These are phyloP conservation scores for Xiphydria camelus DNA, from an alignment of 2,888 invertebrate genomes.

Conservation along the genomic window DNA sequence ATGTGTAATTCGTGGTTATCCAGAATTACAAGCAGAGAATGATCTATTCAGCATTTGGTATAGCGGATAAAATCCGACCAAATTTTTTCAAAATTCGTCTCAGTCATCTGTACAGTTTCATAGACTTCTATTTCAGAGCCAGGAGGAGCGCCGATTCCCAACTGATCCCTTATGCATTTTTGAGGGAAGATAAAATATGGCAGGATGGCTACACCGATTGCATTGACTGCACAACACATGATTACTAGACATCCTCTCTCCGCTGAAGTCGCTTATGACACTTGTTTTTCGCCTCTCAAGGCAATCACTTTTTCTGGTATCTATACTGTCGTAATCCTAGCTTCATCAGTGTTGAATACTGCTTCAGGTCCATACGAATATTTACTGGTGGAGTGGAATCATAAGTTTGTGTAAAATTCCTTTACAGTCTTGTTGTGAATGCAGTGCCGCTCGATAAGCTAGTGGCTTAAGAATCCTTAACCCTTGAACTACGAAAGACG, in stretches of 20 bases:
- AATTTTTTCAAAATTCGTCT: constrained; percentile 9
- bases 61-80: constrained; percentile 10
- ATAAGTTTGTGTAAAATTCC: constrained; percentile 24
- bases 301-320: constrained; percentile 34
- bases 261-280: constrained; percentile 35
- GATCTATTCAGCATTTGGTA: constrained; percentile 8
- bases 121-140: constrained; percentile 10
- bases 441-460: constrained; percentile 25
- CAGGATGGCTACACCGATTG: constrained; percentile 26
- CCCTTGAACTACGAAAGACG: too few species aligned
- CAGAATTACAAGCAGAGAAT: constrained; percentile 17
- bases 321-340: constrained; percentile 34
- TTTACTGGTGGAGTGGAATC: constrained; percentile 20
- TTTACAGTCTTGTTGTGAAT: constrained; percentile 20
- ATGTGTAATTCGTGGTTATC: constrained; percentile 32
- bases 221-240: constrained; percentile 22
- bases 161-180: constrained; percentile 1
- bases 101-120: constrained; percentile 16
- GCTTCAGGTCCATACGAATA: constrained; percentile 21
- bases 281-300: constrained; percentile 30
- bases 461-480: constrained; percentile 25
- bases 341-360: constrained; percentile 39
- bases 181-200: constrained; percentile 30
- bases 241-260: constrained; percentile 37
- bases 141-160: constrained; percentile 9